Evolutionary conservation across 2,113 vertebrate genomes (phyloP).

Genomic region (Petroica traversi): DNA sequence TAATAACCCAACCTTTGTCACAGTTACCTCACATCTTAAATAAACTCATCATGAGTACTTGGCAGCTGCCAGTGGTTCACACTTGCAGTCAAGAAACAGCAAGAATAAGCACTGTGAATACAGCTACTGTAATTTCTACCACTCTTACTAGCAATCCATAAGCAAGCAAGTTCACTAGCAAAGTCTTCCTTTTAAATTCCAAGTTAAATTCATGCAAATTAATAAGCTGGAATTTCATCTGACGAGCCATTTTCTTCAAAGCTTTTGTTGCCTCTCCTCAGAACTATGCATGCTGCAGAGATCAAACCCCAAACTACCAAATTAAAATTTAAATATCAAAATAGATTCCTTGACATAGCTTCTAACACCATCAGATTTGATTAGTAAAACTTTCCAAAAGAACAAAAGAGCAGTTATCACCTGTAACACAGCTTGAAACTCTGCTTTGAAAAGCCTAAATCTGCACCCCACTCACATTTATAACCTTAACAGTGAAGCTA

Average conservation of each 20-base stretch:
- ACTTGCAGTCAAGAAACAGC: not conserved
- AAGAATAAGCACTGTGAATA: not conserved
- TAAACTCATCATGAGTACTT: not conserved
- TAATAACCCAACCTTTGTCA: not conserved
- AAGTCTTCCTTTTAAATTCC: not conserved
- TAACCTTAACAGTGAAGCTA: not conserved
- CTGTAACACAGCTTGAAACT: not conserved
- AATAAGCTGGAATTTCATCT: not conserved
- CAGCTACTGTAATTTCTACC: not conserved
- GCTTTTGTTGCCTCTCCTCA: not conserved
- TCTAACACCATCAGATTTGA: not conserved
- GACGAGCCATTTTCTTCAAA: not conserved
- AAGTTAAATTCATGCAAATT: not conserved
- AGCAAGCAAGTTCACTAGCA: not conserved
- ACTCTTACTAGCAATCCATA: not conserved
- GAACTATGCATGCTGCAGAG: not conserved
- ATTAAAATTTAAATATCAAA: not conserved
- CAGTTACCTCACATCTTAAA: not conserved
- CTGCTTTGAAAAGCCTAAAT: not conserved
- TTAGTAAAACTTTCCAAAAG: not conserved
- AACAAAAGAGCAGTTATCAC: not conserved
- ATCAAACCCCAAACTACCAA: not conserved
- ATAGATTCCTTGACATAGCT: not conserved
- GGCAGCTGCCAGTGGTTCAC: not conserved
- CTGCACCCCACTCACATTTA: not conserved